Conservation (phyloP, 1,140 invertebrate species). For the Pseudomyrmex sp. region DNA sequence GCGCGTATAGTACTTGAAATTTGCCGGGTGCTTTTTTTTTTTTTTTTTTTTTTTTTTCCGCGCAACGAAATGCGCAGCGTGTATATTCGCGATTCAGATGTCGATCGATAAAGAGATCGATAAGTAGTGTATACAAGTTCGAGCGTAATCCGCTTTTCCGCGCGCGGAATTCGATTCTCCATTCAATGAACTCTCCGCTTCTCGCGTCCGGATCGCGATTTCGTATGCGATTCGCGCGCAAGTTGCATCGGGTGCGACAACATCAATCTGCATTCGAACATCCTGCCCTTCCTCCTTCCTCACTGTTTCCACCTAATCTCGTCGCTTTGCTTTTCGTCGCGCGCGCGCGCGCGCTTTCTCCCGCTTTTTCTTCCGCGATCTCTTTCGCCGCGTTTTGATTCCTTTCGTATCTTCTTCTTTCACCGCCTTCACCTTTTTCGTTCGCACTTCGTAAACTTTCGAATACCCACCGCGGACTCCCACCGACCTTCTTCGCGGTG, state of each 20-base stretch:
- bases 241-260: conserved; percentile 84
- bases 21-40: background rate
- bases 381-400: background rate
- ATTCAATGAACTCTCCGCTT: conserved; percentile 73
- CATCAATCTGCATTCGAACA: conserved; percentile 82
- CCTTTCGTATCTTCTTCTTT: conserved; percentile 12
- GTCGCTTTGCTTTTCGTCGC: conserved; percentile 45
- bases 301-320: conserved; percentile 19
- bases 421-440: conserved; percentile 72
- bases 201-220: conserved; percentile 63
- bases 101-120: conserved; percentile 26
- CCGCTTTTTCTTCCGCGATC: background rate
- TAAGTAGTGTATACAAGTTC: conserved; percentile 43
- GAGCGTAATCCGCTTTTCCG: conserved; percentile 57
- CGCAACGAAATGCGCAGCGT: background rate
- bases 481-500: conserved; percentile 53
- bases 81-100: background rate
- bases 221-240: conserved; percentile 79
- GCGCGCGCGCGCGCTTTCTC: conserved; percentile 29
- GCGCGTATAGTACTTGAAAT: background rate
- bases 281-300: conserved; percentile 28
- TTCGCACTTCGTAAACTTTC: conserved; percentile 81
- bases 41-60: background rate
- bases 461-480: conserved; percentile 75
- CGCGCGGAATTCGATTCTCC: conserved; percentile 61